Evolutionary conservation across 35 echinoderm and acorn worm genomes (phyloP), one percentile per base, ranked within the genome.

Genomic region (Anneissia japonica): DNA sequence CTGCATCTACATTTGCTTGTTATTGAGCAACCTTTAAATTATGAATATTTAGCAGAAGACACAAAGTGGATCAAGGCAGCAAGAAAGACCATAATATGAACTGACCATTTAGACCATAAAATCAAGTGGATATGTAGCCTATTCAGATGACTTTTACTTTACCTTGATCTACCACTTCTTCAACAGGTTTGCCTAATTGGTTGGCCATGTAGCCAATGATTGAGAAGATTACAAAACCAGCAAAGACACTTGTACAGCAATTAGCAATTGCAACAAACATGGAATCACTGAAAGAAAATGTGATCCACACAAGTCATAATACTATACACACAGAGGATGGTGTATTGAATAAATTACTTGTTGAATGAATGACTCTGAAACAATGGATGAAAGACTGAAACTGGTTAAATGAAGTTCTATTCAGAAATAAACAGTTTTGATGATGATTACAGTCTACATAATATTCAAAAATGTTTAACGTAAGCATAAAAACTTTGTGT

Each of bases 211-310:
- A 99, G 6, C 96, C 96, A 35, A 99, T 88, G 74, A 99, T 90
- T 19, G 96, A 99, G 80, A 99, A 99, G 79, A 99, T 99, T 0
- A 99, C 96, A 82, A 99, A 99, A 30, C 96, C 96, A 17, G 96
- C 96, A 78, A 99, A 99, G 7, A 99, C 72, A 84, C 91, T 93
- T 31, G 96, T 99, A 41, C 81, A 91, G 46, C 96, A 93, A 83
- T 99, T 99, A 11, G 89, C 86, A 4, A 91, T 89, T 4, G 96
- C 96, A 0, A 99, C 96, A 74, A 99, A 91, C 36, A 99, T 32
- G 0, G 96, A 88, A 81, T 99, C 96, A 38, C 96, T 99, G 81
- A n/a, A 46, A 74, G 0, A 34, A 81, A 89, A 46, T 16, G n/a
- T n/a, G n/a, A n/a, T n/a, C n/a, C n/a, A n/a, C n/a, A n/a, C n/a